These are phyloP conservation scores for Cebidichthys violaceus DNA, from an alignment of 2,113 vertebrate genomes.

Conservation along the genomic window DNA sequence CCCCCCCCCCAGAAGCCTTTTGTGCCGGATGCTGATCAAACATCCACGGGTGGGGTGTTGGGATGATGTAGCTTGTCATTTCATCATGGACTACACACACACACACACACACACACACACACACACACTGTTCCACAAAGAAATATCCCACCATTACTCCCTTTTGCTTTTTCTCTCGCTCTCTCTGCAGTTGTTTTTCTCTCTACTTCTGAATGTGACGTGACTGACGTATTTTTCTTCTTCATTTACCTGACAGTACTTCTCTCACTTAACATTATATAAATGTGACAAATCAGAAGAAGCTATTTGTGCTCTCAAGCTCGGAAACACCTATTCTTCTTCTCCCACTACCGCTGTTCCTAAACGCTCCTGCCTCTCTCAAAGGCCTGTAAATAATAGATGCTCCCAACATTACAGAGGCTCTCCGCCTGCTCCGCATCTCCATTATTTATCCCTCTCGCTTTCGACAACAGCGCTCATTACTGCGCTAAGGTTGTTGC, in stretches of 20 bases:
- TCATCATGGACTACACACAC: conserved; percentile 1
- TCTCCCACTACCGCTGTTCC: conserved; percentile 45
- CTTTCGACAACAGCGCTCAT: conserved; percentile 62
- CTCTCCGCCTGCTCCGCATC: conserved; percentile 55
- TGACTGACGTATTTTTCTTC: conserved; percentile 34
- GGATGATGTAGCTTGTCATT: conserved; percentile 56
- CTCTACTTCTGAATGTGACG: conserved; percentile 37
- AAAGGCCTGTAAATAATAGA: conserved; percentile 79
- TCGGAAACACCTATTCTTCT: conserved; percentile 58
- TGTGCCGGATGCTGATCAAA: conserved; percentile 59
- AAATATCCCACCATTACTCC: conserved; percentile 33
- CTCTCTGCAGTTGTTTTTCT: conserved; percentile 45
- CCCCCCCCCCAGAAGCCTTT: conserved; percentile 62
- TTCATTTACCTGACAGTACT: not conserved
- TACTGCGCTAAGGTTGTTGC: conserved; percentile 39
- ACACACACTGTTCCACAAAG: conserved; percentile 4
- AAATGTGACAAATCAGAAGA: conserved; percentile 62
- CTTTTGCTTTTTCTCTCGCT: not conserved
- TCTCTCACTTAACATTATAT: conserved; percentile 36
- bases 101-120: not conserved
- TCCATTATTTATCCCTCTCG: conserved; percentile 72
- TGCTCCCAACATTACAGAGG: conserved; percentile 69
- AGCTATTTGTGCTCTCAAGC: conserved; percentile 29
- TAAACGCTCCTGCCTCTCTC: conserved; percentile 65
- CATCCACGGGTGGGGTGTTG: conserved; percentile 4